Base-by-base conservation (phyloP, 1,140 invertebrate genomes). In the Sesamia nonagrioides region DNA sequence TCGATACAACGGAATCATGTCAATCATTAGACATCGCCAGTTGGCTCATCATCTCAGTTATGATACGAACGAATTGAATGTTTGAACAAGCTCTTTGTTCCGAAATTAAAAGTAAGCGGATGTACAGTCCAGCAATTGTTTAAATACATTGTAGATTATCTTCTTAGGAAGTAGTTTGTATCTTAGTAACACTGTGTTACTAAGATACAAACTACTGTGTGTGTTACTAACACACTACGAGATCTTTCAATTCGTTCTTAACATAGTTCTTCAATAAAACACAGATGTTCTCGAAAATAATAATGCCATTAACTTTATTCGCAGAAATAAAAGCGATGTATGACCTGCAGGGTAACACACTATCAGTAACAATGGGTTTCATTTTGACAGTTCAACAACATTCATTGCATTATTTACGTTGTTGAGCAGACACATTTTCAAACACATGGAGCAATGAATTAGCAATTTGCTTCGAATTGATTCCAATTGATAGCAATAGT, bases 11-110 rank as follows among this genome's bases (percentile, higher is more conserved):
- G n/a, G 56, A 75, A 35, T 48, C 73, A 18, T 63, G 52, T 78
- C 80, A 82, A 82, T 82, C 80, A 76, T 52, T 72, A 27, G 3
- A 27, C 27, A 27, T 27, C 27, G 27, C 1, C 27, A 52, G 11
- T 8, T n/a, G 21, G 50, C 71, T 74, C 58, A 52, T 56, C 56
- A 56, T 54, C 35, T 61, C 37, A 4, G 52, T 77, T 56, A 63
- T 63, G 42, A 58, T 69, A 45, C 61, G 48, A 42, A 27, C 8
- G 58, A 75, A 63, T 33, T 71, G 13, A n/a, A 35, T 58, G 54
- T 73, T 33, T 77, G 35, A 77, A 77, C 45, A 68, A 35, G 60
- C 27, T 79, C 78, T 79, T 74, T 79, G 78, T 79, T 52, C 71
- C 54, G 13, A 17, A 74, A 18, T 66, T 17, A 66, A 79, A 66